Evolutionary conservation across 1,140 invertebrate species (phyloP).

Genomic region (Drosophila santomea): DNA sequence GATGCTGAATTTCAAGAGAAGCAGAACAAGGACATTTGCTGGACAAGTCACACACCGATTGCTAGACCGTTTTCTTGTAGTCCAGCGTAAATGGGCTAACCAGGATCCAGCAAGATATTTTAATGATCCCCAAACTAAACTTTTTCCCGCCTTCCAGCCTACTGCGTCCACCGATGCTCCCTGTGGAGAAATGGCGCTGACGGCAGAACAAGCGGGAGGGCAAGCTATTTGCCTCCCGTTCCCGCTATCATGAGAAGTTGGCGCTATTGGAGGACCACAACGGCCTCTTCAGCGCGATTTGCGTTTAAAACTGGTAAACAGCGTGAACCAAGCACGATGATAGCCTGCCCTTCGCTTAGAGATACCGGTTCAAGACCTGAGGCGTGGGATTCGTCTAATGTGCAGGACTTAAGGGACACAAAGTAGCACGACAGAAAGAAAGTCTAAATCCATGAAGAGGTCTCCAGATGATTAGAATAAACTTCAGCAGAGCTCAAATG

Average conservation of each 20-base stretch:
- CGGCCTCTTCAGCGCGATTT: no score
- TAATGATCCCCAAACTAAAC: no score
- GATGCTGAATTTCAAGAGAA: neutral
- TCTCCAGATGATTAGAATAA: no score
- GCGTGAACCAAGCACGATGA: no score
- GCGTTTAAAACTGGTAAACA: no score
- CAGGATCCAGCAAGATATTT: neutral
- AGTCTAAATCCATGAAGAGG: no score
- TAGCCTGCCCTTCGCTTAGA: no score
- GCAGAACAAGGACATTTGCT: neutral
- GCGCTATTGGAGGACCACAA: constrained; percentile 22
- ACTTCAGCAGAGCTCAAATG: no score
- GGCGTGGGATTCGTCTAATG: no score
- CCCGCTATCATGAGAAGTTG: constrained; percentile 34
- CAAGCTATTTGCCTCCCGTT: neutral
- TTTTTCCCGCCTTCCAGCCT: neutral
- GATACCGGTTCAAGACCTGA: no score
- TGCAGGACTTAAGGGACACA: no score
- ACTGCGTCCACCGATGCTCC: neutral
- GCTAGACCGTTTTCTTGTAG: neutral
- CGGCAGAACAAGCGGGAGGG: constrained; percentile 7
- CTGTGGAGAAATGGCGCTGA: neutral
- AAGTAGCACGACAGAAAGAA: no score
- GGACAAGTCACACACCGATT: constrained; percentile 5
- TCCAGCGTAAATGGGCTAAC: neutral